Base-by-base conservation (phyloP, 2,113 vertebrate species). In the Chionis minor region DNA sequence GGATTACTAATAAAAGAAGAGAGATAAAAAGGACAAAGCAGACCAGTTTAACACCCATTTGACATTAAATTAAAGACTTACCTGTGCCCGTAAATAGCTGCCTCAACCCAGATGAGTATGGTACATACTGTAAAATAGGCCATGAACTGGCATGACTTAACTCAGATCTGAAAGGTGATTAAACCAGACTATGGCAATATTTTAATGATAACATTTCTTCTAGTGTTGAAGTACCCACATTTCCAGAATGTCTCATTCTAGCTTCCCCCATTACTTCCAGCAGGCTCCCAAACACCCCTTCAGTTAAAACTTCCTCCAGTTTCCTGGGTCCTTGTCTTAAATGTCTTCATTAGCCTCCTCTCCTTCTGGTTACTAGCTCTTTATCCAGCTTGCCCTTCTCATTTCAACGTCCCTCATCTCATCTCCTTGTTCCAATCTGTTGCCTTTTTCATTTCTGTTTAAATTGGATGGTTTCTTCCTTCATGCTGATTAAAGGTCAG, bases 71-170 rank as follows among this genome's bases (percentile, higher is more conserved):
- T 94, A 87, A 91, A 81, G 58, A 85, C 32, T 69, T 84, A 44
- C 54, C 81, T 94, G 15, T 80, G 62, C 78, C 56, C 62, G 92
- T 75, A 95, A 96, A 95, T 95, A 97, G 96, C 82, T 93, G 27
- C 69, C 84, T 96, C 94, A 94, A 93, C 96, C 94, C 66, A 96
- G 91, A 94, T 94, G 94, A 4, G 4, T 74, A 75, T 74, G 86
- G 77, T 81, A 94, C 9, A 0, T 51, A 74, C 42, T 91, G 17
- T 81, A 91, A 96, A 95, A 92, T 95, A 97, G 94, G 86, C 52
- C 90, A 93, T 74, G 82, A 92, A 94, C 82, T 88, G 63, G 88
- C 82, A 93, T 74, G 90, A 91, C 82, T 96, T 93, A 95, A 84
- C 52, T 90, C 30, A 52, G 79, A 88, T 86, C 72, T 84, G 88